These are phyloP conservation scores for Nautilus pompilius DNA, from an alignment of 1,140 invertebrate species.

Conservation along the genomic window DNA sequence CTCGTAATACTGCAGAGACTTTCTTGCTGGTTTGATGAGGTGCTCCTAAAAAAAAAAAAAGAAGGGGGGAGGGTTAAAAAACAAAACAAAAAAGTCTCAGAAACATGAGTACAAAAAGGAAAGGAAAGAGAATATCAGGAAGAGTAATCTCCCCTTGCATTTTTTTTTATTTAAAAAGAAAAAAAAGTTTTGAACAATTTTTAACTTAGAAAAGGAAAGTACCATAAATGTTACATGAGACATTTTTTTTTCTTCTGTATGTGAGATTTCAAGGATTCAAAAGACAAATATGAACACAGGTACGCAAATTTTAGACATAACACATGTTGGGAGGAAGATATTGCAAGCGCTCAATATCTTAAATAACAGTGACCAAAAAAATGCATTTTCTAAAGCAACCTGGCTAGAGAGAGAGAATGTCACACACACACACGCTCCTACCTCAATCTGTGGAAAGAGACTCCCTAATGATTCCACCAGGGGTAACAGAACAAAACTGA, in stretches of 20 bases:
- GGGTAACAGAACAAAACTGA: conserved; percentile 77
- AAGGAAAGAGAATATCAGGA: background rate
- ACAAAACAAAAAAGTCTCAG: background rate
- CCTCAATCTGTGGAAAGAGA: no score
- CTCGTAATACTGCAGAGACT: conserved; percentile 66
- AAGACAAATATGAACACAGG: background rate
- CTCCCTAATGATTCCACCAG: conserved; percentile 42
- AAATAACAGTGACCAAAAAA: no score
- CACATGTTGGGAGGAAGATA: no score
- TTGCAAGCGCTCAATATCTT: no score
- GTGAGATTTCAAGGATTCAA: background rate
- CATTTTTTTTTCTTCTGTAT: background rate
- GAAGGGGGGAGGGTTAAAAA: background rate
- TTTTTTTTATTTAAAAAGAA: background rate
- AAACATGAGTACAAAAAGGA: background rate
- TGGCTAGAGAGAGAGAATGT: background rate
- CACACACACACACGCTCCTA: conserved; percentile 2
- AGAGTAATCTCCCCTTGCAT: background rate
- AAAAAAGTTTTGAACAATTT: background rate
- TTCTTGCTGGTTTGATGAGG: conserved; percentile 63
- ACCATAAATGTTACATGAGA: background rate
- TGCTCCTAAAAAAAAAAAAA: conserved; percentile 56
- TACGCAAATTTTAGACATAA: background rate
- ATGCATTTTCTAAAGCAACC: background rate
- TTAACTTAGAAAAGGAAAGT: no score